Base-by-base conservation (phyloP, 2,113 vertebrate species). In the Phylloscopus whistleri region DNA sequence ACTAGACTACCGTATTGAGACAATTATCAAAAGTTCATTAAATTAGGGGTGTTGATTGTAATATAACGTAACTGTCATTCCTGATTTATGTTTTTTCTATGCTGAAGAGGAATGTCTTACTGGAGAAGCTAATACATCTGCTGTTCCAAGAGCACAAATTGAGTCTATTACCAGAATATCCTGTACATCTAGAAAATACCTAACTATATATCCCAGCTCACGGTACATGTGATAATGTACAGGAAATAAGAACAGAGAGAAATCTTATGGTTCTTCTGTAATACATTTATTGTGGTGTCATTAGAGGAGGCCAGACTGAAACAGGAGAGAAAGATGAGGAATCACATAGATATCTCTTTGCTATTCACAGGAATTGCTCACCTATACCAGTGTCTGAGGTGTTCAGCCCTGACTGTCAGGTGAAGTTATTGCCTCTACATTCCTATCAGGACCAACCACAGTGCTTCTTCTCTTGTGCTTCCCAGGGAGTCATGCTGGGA, bases 211-310 rank as follows among this genome's bases (percentile, higher is more conserved):
- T 67, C 48, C 35, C 48, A 94, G 84, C 77, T 66, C 51, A 68
- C 90, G 48, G 89, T 81, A 93, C 59, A 91, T 82, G 66, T 66
- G 59, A 93, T 91, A 91, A 46, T 20, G 58, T 23, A 68, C 26
- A 95, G 37, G 19, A 90, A 75, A 86, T 68, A 78, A 10, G 41
- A 88, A 95, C 96, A 70, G 75, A 64, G 76, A 96, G 80, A 95
- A 89, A 75, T 55, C n/a, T 89, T 94, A 28, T 27, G 28, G 24
- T 86, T 90, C 39, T 77, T 35, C 46, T 67, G 16, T 48, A 80
- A 76, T 24, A 43, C 16, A 49, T 82, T 64, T 68, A 76, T n/a
- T 84, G 37, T 31, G 7, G 11, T 79, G 11, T 11, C 31, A 37
- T 90, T 77, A 80, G n/a, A 69, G 37, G 23, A 92, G 51, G 20